These are phyloP conservation scores for Thunnus thynnus DNA, from an alignment of 2,113 vertebrate genomes.

Conservation along the genomic window DNA sequence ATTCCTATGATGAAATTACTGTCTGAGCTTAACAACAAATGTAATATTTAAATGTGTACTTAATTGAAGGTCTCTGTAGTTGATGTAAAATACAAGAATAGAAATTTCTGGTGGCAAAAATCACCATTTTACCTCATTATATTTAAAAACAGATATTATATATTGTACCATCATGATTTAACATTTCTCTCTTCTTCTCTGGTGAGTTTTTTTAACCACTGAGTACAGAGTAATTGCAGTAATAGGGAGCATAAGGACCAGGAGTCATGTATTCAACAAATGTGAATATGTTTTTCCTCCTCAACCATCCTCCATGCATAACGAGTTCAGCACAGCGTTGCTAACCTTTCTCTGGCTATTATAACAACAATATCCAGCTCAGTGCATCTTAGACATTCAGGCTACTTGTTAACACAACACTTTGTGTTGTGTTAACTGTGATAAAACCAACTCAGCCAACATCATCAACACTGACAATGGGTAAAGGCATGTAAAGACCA, in stretches of 20 bases:
- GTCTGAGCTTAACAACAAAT: not conserved
- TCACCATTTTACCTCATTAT: too few species aligned
- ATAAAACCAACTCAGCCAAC: conserved; percentile 28
- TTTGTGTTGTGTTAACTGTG: not conserved
- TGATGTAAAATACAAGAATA: not conserved
- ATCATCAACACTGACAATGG: not conserved
- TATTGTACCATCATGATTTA: too few species aligned
- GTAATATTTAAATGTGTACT: not conserved
- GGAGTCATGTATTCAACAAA: not conserved
- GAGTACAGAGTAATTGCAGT: not conserved
- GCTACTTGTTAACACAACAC: conserved; percentile 31
- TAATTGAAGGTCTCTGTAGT: not conserved
- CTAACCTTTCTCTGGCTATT: conserved; percentile 35
- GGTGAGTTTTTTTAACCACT: too few species aligned
- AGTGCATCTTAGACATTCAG: conserved; percentile 43
- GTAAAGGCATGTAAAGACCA: not conserved
- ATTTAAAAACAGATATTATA: too few species aligned
- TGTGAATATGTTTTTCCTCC: not conserved
- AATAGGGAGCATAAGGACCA: not conserved
- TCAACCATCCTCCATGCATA: conserved; percentile 6
- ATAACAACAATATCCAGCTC: conserved; percentile 56
- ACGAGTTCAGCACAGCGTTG: conserved; percentile 19
- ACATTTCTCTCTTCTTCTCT: too few species aligned
- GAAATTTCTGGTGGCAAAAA: too few species aligned
- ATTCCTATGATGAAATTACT: accelerated